phyloP scores from a whole-genome alignment of 2,888 invertebrate species.

The Salticus scenicus region DNA sequence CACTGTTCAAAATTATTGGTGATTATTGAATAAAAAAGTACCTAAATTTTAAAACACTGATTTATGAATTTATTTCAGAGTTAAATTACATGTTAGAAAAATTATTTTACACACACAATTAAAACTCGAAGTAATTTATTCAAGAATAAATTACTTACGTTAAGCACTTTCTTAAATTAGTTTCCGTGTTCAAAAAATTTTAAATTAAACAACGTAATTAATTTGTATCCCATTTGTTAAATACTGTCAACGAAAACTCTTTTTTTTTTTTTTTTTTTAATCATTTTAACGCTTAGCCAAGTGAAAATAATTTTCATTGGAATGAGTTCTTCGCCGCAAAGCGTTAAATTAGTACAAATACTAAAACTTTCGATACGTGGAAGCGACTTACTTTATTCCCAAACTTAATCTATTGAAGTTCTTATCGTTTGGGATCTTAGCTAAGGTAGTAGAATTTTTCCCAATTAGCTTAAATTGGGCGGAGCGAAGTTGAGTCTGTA shows the following conservation, averaged over 20 bases:
- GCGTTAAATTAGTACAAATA: neutral
- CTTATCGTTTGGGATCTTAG: neutral
- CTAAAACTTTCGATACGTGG: neutral
- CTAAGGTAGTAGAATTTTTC: slow-evolving; percentile 4
- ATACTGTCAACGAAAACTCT: neutral
- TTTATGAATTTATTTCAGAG: too few species aligned
- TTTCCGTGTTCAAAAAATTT: neutral
- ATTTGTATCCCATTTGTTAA: neutral
- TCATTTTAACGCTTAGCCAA: neutral
- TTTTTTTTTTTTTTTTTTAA: too few species aligned
- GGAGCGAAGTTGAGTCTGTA: neutral
- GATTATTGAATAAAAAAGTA: too few species aligned
- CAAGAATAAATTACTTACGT: too few species aligned
- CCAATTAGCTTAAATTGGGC: slow-evolving; percentile 17
- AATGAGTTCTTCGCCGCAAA: neutral
- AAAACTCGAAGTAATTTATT: too few species aligned
- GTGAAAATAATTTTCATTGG: slow-evolving; percentile 7
- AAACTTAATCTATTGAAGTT: neutral
- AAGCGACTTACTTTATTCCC: neutral
- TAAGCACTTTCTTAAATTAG: neutral
- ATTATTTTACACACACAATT: too few species aligned
- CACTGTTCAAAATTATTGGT: too few species aligned
- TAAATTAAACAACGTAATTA: neutral
- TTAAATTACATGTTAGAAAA: too few species aligned
- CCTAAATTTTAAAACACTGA: too few species aligned